Evolutionary conservation across 2,797 vertebrate species (phyloP), one percentile per base, ranked within the genome.

Genomic region (Pseudochromis fuscus): DNA sequence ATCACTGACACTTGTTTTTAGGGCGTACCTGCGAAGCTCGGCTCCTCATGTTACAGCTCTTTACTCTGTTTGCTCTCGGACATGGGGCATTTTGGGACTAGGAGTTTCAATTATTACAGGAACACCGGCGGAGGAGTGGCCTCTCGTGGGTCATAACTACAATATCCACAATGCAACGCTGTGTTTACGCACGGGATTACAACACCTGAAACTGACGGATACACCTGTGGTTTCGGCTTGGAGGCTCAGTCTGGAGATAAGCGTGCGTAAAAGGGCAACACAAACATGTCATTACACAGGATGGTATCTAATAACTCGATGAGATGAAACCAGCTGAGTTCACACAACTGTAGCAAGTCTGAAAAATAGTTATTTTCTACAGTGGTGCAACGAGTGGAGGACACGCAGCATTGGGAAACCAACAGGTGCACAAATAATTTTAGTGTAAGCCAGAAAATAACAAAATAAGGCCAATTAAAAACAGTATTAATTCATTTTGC

Each of bases 121-220:
- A 31, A 8, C n/a, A 0, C 5, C 33, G 5, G 40, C 4, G 70
- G 44, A 59, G 71, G 75, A 56, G 53, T 19, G 78, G 61, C 61
- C 40, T 63, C 11, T 4, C 7, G 0, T 0, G 0, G 0, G 3
- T 0, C 9, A 7, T 0, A 12, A 94, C 93, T 92, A 77, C 87
- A 87, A 1, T 73, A 44, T 91, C 94, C 94, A 89, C 1, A 87
- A 80, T 80, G 53, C 92, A 65, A 6, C 51, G n/a, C 24, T 9
- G 0, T 65, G 73, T 86, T 82, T 81, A 83, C 63, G 62, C 79
- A 50, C 6, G n/a, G 55, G 33, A 27, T 88, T 82, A 53, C 87
- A 71, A 87, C 87, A 91, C 93, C 93, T 94, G 94, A 95, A 94
- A 94, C 93, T 67, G 19, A 67, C 61, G 44, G 70, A 60, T 72